Percentiles rank a stretch among this genome's conserved stretches.
phyloP scores from a whole-genome alignment of 2,113 vertebrate species.

The Ceyx melanurus region DNA sequence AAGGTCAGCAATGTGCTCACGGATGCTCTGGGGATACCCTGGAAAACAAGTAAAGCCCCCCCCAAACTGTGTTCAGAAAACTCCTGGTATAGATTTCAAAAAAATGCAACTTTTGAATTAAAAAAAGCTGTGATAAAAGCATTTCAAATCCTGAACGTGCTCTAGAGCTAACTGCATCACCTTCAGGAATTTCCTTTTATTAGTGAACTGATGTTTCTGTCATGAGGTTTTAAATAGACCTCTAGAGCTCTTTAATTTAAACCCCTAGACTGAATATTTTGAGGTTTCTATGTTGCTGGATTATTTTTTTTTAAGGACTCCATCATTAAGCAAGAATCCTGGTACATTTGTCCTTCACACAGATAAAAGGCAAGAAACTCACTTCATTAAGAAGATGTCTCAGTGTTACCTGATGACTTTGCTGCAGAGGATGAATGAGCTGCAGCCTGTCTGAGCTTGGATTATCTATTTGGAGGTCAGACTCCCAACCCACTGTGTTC shows the following conservation, averaged over 20 bases:
- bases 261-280: not conserved
- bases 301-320: not conserved
- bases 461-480: constrained; percentile 28
- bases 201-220: not conserved
- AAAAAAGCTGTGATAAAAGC: not conserved
- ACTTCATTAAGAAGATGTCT: constrained; percentile 58
- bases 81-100: fast-evolving
- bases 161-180: not conserved
- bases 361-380: constrained; percentile 61
- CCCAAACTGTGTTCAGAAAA: not conserved
- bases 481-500: not conserved
- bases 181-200: not conserved
- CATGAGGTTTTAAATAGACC: not conserved
- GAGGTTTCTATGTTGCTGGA: not conserved
- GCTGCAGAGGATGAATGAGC: not conserved
- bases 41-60: constrained; percentile 44
- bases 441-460: constrained; percentile 11
- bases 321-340: constrained; percentile 30
- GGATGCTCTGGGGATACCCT: constrained; percentile 79
- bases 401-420: constrained; percentile 52
- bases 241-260: not conserved
- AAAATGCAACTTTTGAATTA: not conserved
- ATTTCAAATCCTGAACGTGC: not conserved
- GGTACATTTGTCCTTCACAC: constrained; percentile 36
- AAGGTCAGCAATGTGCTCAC: constrained; percentile 72